Conservation (phyloP, 2,113 vertebrate genomes). For the Amphilophus citrinellus region DNA sequence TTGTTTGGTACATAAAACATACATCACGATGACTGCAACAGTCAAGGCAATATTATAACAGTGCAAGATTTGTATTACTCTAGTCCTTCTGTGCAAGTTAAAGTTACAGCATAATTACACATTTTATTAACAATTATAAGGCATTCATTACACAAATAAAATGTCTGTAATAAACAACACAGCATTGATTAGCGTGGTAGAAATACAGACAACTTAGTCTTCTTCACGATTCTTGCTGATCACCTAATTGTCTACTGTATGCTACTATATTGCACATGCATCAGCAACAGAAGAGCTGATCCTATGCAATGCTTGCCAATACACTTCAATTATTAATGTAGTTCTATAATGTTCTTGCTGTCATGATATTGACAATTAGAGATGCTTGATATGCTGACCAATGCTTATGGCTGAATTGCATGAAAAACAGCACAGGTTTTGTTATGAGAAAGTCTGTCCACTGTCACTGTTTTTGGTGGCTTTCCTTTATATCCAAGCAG, state of each 20-base stretch:
- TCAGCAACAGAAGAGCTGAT: slow-evolving; percentile 39
- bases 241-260: neutral
- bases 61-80: neutral
- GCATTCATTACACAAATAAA: neutral
- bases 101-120: slow-evolving; percentile 5
- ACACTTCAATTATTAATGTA: slow-evolving; percentile 51
- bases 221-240: neutral
- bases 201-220: neutral
- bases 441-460: neutral
- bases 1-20: slow-evolving; percentile 18
- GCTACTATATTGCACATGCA: slow-evolving; percentile 44
- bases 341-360: slow-evolving; percentile 29
- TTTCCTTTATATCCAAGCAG: neutral
- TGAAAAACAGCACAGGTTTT: neutral
- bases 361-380: slow-evolving; percentile 21
- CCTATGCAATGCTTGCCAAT: slow-evolving; percentile 29
- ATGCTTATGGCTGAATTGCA: slow-evolving; percentile 5
- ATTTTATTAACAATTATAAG: slow-evolving; percentile 6
- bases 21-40: neutral
- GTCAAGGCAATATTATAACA: neutral
- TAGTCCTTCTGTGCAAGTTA: neutral
- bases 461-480: neutral
- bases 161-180: neutral
- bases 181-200: neutral
- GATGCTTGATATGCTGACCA: slow-evolving; percentile 22